Evolutionary conservation across 1,140 invertebrate genomes (phyloP).

Genomic region (Drosophila repleta): DNA sequence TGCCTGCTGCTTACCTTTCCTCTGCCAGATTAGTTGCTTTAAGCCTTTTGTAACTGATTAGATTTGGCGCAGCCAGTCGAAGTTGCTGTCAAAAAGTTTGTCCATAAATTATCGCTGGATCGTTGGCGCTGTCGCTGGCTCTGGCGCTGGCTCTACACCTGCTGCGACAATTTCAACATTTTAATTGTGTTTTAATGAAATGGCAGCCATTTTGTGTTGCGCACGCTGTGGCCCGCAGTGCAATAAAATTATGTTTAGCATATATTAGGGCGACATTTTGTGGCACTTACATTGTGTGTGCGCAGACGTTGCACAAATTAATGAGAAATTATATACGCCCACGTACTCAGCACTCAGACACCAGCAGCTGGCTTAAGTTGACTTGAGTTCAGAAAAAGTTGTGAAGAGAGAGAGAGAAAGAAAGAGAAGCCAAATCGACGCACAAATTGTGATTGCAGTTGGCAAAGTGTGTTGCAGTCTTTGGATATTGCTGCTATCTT

Average conservation of each 20-base stretch:
- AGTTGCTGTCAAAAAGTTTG: conserved; percentile 43
- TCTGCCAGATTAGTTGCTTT: conserved; percentile 34
- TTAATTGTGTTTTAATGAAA: conserved; percentile 53
- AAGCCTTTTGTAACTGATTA: conserved; percentile 43
- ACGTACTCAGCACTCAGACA: conserved; percentile 41
- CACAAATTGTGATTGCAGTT: conserved; percentile 47
- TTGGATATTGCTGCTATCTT: conserved; percentile 23
- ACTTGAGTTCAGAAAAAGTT: conserved; percentile 1
- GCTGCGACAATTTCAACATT: conserved; percentile 47
- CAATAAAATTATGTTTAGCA: conserved; percentile 53
- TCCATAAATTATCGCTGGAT: conserved; percentile 44
- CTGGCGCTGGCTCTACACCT: conserved; percentile 14
- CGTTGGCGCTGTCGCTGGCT: not conserved
- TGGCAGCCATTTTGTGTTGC: conserved; percentile 16
- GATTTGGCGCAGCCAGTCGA: conserved; percentile 26
- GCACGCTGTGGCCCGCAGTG: conserved; percentile 22
- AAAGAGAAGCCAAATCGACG: conserved; percentile 14
- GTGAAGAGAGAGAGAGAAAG: conserved; percentile 10
- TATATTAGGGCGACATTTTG: conserved; percentile 50
- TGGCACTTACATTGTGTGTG: conserved; percentile 50
- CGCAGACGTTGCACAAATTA: conserved; percentile 77
- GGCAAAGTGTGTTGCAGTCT: conserved; percentile 31
- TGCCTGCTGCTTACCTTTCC: not conserved
- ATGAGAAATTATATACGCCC: conserved; percentile 72
- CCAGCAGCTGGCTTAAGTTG: no score